Evolutionary conservation across 2,113 vertebrate species (phyloP), one percentile per base, ranked within the genome.

Genomic region (Catharus minimus): DNA sequence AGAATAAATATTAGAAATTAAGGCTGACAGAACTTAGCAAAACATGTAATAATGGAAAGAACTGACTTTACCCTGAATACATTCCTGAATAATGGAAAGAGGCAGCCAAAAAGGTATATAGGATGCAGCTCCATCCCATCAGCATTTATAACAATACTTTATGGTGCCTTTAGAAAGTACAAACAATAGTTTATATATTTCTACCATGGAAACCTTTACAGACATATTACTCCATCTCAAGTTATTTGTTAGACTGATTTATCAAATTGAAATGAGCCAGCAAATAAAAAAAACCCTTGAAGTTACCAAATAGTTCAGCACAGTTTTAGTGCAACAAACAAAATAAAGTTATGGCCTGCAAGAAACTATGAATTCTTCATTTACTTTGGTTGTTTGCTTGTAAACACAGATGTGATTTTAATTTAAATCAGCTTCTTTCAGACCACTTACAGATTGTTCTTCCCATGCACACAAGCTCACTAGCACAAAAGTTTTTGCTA

Each of bases 221-320:
- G 91, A 96, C 65, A 82, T 76, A 92, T 87, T 97, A 95, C 91
- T 96, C 93, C 91, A 97, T 57, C 84, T 62, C 39, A 84, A 66
- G 28, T 60, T 69, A 57, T 44, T 50, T 60, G 28, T 55, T 57
- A 23, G 64, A 69, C n/a, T 78, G 87, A 96, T 86, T 82, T 58
- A 46, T 78, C 73, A 80, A 91, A 96, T 88, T 82, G 93, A 89
- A 96, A 68, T 88, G 78, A 97, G 87, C 68, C 78, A 94, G 62
- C 49, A 96, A 81, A 81, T 18, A 23, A 92, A 77, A 57, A 50
- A 52, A 22, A 5, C 0, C 39, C 7, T 26, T 32, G 2, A 89
- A 13, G 13, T 55, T 75, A 75, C 14, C 28, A 39, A 50, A 41
- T 9, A 56, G 15, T 26, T 74, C 30, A n/a, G 38, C 16, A 46